Base-by-base conservation (phyloP, 2,113 vertebrate species). In the Hydropotes inermis region DNA sequence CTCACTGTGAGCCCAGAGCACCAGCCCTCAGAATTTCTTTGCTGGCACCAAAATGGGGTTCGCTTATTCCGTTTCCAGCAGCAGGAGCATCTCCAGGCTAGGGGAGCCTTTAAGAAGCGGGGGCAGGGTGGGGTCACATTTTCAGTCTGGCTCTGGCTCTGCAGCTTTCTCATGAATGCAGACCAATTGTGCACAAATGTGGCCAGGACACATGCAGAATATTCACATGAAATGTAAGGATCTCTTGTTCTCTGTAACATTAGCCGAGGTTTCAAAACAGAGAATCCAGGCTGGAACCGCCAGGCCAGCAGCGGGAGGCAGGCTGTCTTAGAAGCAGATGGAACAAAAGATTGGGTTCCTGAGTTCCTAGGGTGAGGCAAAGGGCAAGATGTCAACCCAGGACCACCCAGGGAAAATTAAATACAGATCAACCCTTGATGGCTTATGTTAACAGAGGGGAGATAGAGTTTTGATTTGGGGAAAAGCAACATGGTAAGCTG, bases 381-480 rank as follows among this genome's bases (percentile, higher is more conserved):
- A 96, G 95, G 97, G 97, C 92, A 93, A 52, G 81, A 92, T 91
- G 97, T 98, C 95, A 97, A n/a, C 67, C 45, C 85, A 10, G 57
- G 98, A 98, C 98, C 97, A 98, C 96, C 98, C 97, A 97, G 70
- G 74, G 96, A 95, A 98, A 97, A 98, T 97, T 86, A 95, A 96
- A 95, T 78, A 89, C 96, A 96, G 94, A 98, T 76, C 64, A 7
- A 17, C 94, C 45, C 82, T 79, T 19, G 79, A n/a, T 14, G 90
- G 97, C 94, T 96, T 81, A 21, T 92, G 92, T 94, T 94, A 89
- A 88, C 92, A 86, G 87, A 86, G 74, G 36, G 33, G 54, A 54
- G 84, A 57, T 7, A 52, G 87, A 39, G 89, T 95, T 95, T 95
- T 96, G 97, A 96, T 97, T 95, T 13, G 50, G 33, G 19, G n/a